A percentile compares a stretch with the other conserved stretches of the same genome.
Conservation (phyloP, 2,797 vertebrate genomes). For the Simalia tracyae region DNA sequence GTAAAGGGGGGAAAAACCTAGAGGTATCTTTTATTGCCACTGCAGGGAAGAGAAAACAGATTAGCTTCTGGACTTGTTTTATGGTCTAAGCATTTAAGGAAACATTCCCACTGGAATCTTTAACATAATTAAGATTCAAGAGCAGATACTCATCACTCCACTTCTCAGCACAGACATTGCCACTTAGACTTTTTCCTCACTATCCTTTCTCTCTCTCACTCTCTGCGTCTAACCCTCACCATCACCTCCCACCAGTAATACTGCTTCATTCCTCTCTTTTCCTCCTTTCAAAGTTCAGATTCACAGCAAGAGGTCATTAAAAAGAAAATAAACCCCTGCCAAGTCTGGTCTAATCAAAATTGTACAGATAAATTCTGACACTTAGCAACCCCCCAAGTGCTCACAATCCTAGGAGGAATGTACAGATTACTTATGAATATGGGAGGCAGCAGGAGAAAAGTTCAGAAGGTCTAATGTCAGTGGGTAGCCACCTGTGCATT, state of each 20-base stretch:
- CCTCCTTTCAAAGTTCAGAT: slow-evolving; percentile 65
- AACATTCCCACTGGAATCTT: slow-evolving; percentile 18
- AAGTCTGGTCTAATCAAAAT: slow-evolving; percentile 77
- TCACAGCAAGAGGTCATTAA: slow-evolving; percentile 76
- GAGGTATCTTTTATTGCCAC: neutral
- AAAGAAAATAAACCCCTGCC: slow-evolving; percentile 77
- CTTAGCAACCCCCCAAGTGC: slow-evolving; percentile 78
- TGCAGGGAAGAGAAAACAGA: slow-evolving; percentile 15
- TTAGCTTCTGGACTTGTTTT: neutral
- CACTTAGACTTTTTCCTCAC: neutral
- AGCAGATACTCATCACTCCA: neutral
- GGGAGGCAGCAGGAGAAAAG: slow-evolving; percentile 42
- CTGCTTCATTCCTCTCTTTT: slow-evolving; percentile 54
- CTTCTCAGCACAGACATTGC: neutral
- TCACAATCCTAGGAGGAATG: slow-evolving; percentile 62
- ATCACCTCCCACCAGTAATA: slow-evolving; percentile 24
- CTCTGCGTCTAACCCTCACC: neutral
- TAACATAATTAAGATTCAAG: slow-evolving; percentile 44
- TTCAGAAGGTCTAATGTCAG: slow-evolving; percentile 41
- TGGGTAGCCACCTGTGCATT: slow-evolving; percentile 34
- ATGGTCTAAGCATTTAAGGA: neutral
- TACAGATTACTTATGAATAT: slow-evolving; percentile 73
- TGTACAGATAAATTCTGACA: slow-evolving; percentile 81
- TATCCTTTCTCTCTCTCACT: neutral
- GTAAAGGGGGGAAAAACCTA: neutral